Evolutionary conservation across 2,888 invertebrate genomes (phyloP).

Genomic region (Corbicula japonica): DNA sequence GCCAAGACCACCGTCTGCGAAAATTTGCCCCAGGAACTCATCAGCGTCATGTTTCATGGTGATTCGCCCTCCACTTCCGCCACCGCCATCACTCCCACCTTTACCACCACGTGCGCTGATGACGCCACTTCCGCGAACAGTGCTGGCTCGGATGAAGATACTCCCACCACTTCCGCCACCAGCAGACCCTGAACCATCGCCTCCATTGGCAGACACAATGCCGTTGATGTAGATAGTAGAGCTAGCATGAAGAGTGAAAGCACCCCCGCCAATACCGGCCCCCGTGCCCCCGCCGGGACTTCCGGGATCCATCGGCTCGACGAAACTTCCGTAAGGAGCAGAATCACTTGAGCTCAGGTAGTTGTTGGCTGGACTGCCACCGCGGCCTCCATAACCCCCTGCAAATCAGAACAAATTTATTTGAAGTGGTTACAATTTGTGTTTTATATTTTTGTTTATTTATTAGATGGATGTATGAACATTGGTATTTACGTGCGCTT

Average conservation of each 20-base stretch:
- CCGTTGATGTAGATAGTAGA: conserved; percentile 69
- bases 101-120: conserved; percentile 71
- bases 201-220: conserved; percentile 75
- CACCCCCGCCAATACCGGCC: conserved; percentile 72
- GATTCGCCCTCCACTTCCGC: conserved; percentile 73
- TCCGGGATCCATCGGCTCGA: conserved; percentile 53
- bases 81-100: conserved; percentile 66
- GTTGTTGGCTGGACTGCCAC: conserved; percentile 63
- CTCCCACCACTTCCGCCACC: conserved; percentile 76
- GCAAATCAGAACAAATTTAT: conserved; percentile 20
- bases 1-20: conserved; percentile 69
- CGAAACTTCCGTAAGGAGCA: conserved; percentile 64
- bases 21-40: conserved; percentile 59
- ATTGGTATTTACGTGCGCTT: no score
- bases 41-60: conserved; percentile 49
- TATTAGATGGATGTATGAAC: no score
- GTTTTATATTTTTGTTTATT: no score
- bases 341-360: conserved; percentile 59
- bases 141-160: conserved; percentile 55
- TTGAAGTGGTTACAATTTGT: neutral
- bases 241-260: conserved; percentile 53
- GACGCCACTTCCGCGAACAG: conserved; percentile 63
- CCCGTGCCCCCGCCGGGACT: conserved; percentile 70
- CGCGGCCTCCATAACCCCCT: conserved; percentile 77
- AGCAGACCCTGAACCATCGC: conserved; percentile 41